Evolutionary conservation across 2,888 invertebrate species (phyloP).

Genomic region (Oasisia sp.): DNA sequence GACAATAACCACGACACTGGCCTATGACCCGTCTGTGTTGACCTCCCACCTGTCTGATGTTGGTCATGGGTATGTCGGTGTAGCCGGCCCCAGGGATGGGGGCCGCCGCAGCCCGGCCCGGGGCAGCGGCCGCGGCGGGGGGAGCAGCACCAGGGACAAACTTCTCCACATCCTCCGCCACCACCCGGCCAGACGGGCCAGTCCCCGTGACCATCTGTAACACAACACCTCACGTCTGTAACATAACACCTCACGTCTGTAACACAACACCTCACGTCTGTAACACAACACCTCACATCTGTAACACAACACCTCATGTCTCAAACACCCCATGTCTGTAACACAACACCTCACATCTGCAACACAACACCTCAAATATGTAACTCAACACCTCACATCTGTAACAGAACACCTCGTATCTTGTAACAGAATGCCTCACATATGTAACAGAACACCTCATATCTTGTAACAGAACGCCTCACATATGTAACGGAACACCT

Average conservation of each 20-base stretch:
- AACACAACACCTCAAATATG: too few relatives aligned
- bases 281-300: not conserved
- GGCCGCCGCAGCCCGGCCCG: slow-evolving; percentile 43
- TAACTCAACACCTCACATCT: too few relatives aligned
- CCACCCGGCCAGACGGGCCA: slow-evolving; percentile 61
- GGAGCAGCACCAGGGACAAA: slow-evolving; percentile 49
- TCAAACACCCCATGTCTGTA: slow-evolving; percentile 73
- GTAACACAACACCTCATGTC: not conserved
- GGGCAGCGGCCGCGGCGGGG: slow-evolving; percentile 49
- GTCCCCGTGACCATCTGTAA: slow-evolving; percentile 50
- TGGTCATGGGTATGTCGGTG: slow-evolving; percentile 80
- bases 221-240: slow-evolving; percentile 46
- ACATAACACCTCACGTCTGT: too few relatives aligned
- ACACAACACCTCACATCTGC: slow-evolving; percentile 84
- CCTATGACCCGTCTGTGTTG: too few relatives aligned
- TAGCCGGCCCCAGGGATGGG: slow-evolving; percentile 48
- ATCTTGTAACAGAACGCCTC: slow-evolving; percentile 50
- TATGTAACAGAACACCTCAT: not conserved
- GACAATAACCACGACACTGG: too few relatives aligned
- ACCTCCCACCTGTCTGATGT: slow-evolving; percentile 68
- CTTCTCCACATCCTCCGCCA: slow-evolving; percentile 54
- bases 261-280: not conserved
- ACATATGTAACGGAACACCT: not conserved
- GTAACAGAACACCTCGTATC: too few relatives aligned
- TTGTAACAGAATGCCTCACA: not conserved